Percentiles rank a stretch among this genome's conserved stretches.
phyloP scores from a whole-genome alignment of 2,888 invertebrate genomes.

The Ethmia dodecea region DNA sequence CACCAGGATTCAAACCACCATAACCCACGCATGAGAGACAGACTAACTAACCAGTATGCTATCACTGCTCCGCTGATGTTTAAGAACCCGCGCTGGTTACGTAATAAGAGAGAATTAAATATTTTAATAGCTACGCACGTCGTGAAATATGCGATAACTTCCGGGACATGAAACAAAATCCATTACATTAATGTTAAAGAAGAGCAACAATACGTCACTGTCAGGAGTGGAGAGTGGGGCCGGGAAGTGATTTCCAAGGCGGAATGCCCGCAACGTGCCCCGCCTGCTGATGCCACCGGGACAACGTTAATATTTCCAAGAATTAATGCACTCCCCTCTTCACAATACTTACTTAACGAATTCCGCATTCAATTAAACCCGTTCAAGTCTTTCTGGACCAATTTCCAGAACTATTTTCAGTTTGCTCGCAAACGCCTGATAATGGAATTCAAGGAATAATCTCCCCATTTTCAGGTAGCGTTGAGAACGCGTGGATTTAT shows the following conservation, averaged over 20 bases:
- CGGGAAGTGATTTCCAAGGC: conserved; percentile 72
- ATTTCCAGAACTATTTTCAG: too few relatives aligned
- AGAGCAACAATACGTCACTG: conserved; percentile 72
- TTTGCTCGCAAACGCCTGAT: too few relatives aligned
- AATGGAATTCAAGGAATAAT: conserved; percentile 6
- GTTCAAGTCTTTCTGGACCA: too few relatives aligned
- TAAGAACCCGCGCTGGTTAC: too few relatives aligned
- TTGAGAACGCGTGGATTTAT: conserved; percentile 5
- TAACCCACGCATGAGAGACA: too few relatives aligned
- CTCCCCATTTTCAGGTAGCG: conserved; percentile 1
- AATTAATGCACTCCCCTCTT: conserved; percentile 62
- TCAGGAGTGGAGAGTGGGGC: conserved; percentile 51
- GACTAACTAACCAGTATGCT: too few relatives aligned
- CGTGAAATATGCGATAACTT: conserved; percentile 61
- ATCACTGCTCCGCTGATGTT: too few relatives aligned
- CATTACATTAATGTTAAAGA: conserved; percentile 71
- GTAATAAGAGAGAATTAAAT: too few relatives aligned
- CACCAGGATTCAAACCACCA: too few relatives aligned
- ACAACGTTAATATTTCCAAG: conserved; percentile 62
- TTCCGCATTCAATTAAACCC: too few relatives aligned
- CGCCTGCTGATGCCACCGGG: conserved; percentile 54
- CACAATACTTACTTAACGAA: too few relatives aligned
- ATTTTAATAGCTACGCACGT: conserved; percentile 34
- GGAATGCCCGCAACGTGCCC: conserved; percentile 66
- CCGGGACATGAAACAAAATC: conserved; percentile 67